phyloP scores from a whole-genome alignment of 1,140 invertebrate species.

The Drosophila miranda region DNA sequence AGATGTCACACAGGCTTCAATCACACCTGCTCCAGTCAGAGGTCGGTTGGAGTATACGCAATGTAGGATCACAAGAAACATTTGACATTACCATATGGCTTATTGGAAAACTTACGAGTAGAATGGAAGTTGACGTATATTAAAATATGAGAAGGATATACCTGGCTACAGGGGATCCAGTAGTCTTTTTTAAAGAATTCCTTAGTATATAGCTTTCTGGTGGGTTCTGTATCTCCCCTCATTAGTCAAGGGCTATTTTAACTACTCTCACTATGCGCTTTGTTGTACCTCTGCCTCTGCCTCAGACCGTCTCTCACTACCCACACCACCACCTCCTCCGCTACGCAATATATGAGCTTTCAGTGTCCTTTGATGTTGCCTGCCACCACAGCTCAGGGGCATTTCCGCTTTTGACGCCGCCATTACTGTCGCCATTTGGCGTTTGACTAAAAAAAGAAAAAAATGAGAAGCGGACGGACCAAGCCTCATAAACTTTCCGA shows the following conservation, averaged over 20 bases:
- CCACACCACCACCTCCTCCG: not conserved
- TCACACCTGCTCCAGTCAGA: constrained; percentile 46
- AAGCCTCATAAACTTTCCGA: constrained; percentile 17
- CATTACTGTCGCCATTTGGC: constrained; percentile 66
- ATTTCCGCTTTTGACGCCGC: constrained; percentile 54
- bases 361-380: constrained; percentile 35
- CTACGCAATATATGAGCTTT: constrained; percentile 28
- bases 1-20: constrained; percentile 40
- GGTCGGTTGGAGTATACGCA: not conserved
- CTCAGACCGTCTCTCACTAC: too few relatives aligned
- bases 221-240: too few relatives aligned
- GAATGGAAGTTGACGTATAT: constrained; percentile 51
- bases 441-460: constrained; percentile 38
- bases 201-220: too few relatives aligned
- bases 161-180: too few relatives aligned
- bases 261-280: too few relatives aligned
- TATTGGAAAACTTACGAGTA: constrained; percentile 33
- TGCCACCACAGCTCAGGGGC: constrained; percentile 37
- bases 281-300: not conserved
- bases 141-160: constrained; percentile 18
- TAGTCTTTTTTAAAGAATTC: too few relatives aligned
- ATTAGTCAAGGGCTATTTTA: not conserved
- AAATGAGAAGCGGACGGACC: constrained; percentile 3
- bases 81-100: constrained; percentile 60
- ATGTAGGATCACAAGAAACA: constrained; percentile 21